These are phyloP conservation scores for Calyptomena viridis DNA, from an alignment of 2,113 vertebrate species.

Conservation along the genomic window DNA sequence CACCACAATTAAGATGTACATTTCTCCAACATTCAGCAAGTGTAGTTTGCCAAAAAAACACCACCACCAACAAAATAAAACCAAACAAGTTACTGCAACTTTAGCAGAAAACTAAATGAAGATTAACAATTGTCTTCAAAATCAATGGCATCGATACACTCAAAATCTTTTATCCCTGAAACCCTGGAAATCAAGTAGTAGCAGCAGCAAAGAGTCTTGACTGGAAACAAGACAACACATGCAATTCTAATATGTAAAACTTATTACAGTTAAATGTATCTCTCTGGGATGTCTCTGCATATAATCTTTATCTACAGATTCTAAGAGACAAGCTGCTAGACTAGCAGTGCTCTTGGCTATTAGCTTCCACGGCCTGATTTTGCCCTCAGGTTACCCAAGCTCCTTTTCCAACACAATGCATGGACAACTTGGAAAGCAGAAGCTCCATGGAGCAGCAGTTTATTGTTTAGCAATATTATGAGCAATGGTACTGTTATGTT, in stretches of 20 bases:
- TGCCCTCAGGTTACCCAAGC: neutral
- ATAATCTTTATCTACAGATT: neutral
- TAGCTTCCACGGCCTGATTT: neutral
- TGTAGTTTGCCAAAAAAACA: neutral
- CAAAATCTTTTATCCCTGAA: neutral
- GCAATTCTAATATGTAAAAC: neutral
- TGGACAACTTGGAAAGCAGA: neutral
- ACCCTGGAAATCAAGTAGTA: neutral
- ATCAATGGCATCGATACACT: neutral
- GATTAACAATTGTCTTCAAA: neutral
- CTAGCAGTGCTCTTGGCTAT: neutral
- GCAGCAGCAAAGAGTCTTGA: neutral
- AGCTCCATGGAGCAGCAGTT: neutral
- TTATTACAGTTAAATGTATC: neutral
- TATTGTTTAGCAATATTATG: neutral
- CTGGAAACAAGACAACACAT: neutral
- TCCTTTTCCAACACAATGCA: neutral
- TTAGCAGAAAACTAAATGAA: neutral
- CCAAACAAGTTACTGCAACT: neutral
- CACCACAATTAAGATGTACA: neutral
- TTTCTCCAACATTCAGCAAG: neutral
- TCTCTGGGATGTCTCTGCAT: neutral
- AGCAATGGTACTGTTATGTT: neutral
- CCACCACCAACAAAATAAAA: neutral
- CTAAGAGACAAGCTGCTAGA: neutral